A percentile compares a stretch with the other conserved stretches of the same genome.
Conservation (phyloP, 2,113 vertebrate species). For the Amphiprion ocellaris region DNA sequence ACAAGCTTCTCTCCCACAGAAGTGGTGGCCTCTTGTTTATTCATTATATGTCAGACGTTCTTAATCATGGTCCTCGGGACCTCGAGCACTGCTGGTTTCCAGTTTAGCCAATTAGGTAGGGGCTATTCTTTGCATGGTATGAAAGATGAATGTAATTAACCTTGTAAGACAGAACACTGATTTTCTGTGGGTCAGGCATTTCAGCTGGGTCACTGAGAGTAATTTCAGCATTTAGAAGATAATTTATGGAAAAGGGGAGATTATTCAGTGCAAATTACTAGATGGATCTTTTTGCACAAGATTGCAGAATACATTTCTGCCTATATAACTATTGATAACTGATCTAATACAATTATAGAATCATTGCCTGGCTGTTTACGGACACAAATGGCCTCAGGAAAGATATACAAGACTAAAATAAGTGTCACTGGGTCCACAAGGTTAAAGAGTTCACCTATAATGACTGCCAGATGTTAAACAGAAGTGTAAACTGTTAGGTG, state of each 20-base stretch:
- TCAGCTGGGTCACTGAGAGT: slow-evolving; percentile 18
- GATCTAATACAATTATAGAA: slow-evolving; percentile 19
- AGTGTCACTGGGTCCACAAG: background rate
- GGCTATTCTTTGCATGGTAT: slow-evolving; percentile 46
- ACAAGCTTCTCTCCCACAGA: slow-evolving; percentile 50
- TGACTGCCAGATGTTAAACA: no score
- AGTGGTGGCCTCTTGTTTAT: slow-evolving; percentile 59
- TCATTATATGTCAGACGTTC: slow-evolving; percentile 65
- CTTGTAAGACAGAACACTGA: slow-evolving; percentile 35
- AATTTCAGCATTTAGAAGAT: slow-evolving; percentile 14
- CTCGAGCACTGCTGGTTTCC: slow-evolving; percentile 52
- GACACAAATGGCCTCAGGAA: slow-evolving; percentile 1
- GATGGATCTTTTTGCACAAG: background rate
- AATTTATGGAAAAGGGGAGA: slow-evolving; percentile 40
- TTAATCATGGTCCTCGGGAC: slow-evolving; percentile 60
- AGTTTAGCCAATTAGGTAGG: slow-evolving; percentile 57
- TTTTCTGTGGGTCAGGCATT: slow-evolving; percentile 37
- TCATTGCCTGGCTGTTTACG: background rate
- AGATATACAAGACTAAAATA: background rate
- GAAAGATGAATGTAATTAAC: slow-evolving; percentile 61
- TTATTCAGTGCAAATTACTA: background rate
- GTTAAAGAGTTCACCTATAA: slow-evolving; percentile 13
- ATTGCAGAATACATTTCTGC: slow-evolving; percentile 8
- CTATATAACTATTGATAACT: background rate
- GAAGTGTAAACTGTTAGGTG: no score